These are phyloP conservation scores for Pimpla rufipes DNA, from an alignment of 2,888 invertebrate species.

Conservation along the genomic window DNA sequence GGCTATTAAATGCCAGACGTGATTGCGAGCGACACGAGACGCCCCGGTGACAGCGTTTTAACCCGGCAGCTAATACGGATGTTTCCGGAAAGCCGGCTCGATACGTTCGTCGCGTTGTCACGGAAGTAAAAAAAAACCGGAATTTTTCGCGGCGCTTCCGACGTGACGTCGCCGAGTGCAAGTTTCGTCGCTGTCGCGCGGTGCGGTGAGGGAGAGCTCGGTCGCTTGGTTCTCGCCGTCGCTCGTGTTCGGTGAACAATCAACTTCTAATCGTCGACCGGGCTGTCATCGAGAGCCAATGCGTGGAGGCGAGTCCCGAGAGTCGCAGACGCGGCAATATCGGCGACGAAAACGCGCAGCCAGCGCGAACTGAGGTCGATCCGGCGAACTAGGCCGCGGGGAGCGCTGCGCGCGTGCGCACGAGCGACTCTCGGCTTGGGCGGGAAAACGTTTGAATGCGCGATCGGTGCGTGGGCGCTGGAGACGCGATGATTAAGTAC, in stretches of 20 bases:
- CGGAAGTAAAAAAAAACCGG: neutral
- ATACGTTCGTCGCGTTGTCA: neutral
- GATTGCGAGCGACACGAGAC: neutral
- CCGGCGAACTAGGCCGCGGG: slow-evolving; percentile 68
- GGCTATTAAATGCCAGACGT: slow-evolving; percentile 11
- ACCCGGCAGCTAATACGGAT: neutral
- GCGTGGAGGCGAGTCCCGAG: slow-evolving; percentile 11
- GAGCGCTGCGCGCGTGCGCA: slow-evolving; percentile 68
- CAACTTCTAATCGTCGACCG: slow-evolving; percentile 54
- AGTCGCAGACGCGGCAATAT: neutral
- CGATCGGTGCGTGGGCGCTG: neutral
- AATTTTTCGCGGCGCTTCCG: neutral
- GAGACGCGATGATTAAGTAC: too few relatives aligned
- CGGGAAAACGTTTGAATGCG: slow-evolving; percentile 45
- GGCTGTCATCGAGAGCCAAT: slow-evolving; percentile 51
- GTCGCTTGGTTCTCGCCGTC: slow-evolving; percentile 21
- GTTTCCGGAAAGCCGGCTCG: slow-evolving; percentile 2
- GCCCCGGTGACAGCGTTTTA: neutral
- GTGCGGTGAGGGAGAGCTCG: neutral
- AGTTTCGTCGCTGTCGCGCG: slow-evolving; percentile 1
- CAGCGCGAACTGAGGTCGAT: slow-evolving; percentile 72
- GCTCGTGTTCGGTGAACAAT: slow-evolving; percentile 56
- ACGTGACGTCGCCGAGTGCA: neutral
- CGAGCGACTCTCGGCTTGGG: neutral
- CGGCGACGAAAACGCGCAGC: slow-evolving; percentile 57